phyloP scores from a whole-genome alignment of 2,113 vertebrate genomes.

The Marmota monax region DNA sequence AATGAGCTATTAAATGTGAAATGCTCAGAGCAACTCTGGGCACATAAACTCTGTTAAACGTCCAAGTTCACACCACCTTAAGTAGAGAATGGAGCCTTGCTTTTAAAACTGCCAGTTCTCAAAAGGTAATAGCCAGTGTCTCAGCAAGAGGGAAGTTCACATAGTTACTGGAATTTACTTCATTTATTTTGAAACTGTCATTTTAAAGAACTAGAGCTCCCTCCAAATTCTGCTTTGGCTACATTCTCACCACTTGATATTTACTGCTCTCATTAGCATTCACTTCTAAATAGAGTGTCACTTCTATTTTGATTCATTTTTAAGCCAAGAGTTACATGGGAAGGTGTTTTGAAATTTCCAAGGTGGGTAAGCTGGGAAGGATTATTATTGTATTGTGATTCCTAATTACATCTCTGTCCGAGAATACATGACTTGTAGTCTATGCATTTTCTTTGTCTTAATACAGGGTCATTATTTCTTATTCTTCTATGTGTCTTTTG shows the following conservation, averaged over 20 bases:
- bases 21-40: neutral
- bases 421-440: neutral
- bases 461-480: neutral
- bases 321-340: neutral
- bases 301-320: slow-evolving; percentile 6
- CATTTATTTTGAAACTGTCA: neutral
- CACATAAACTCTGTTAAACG: neutral
- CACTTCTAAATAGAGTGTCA: neutral
- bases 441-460: neutral
- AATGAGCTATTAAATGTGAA: neutral
- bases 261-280: neutral
- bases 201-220: neutral
- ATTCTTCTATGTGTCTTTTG: neutral
- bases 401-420: neutral
- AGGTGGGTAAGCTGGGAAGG: neutral
- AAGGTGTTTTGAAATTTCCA: neutral
- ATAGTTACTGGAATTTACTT: neutral
- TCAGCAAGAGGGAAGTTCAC: neutral
- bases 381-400: neutral
- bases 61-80: neutral
- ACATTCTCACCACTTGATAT: neutral
- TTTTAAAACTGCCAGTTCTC: neutral
- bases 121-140: neutral
- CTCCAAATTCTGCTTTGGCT: neutral
- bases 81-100: neutral